Evolutionary conservation across 1,140 invertebrate genomes (phyloP), one percentile per base, ranked within the genome.

Genomic region (Aleiodes sp.): DNA sequence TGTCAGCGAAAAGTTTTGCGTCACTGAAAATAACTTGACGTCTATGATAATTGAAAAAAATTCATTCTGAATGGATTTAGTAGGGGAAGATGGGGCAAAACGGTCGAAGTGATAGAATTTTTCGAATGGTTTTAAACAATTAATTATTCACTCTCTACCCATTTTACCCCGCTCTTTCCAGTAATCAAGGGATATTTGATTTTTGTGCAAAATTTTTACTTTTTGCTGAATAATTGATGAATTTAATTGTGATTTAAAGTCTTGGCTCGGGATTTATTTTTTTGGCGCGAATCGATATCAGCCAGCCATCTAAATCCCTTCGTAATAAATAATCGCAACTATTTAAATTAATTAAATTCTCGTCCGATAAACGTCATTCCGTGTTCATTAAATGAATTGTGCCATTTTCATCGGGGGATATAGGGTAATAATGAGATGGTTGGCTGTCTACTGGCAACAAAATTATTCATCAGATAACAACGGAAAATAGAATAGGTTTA

Each of bases 171-270:
- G 31, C 31, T 35, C 31, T n/a, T n/a, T n/a, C n/a, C n/a, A n/a
- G n/a, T n/a, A n/a, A n/a, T n/a, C n/a, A n/a, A n/a, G n/a, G n/a
- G n/a, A n/a, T n/a, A n/a, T n/a, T n/a, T n/a, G n/a, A n/a, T n/a
- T n/a, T n/a, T n/a, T n/a, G n/a, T n/a, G n/a, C n/a, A n/a, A n/a
- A n/a, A n/a, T n/a, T n/a, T n/a, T n/a, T n/a, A n/a, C n/a, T n/a
- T n/a, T n/a, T n/a, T n/a, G n/a, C n/a, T n/a, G n/a, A n/a, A n/a
- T n/a, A n/a, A n/a, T n/a, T n/a, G n/a, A n/a, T n/a, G n/a, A n/a
- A n/a, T n/a, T n/a, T 9, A 52, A 52, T 52, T 52, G 46, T 52
- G 46, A n/a, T 52, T 52, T 21, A 52, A 52, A 52, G 46, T 52
- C 46, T 52, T 21, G 46, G 46, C 46, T 21, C n/a, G 46, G n/a